Base-by-base conservation (phyloP, 2,797 vertebrate species). In the Gastrophryne carolinensis region DNA sequence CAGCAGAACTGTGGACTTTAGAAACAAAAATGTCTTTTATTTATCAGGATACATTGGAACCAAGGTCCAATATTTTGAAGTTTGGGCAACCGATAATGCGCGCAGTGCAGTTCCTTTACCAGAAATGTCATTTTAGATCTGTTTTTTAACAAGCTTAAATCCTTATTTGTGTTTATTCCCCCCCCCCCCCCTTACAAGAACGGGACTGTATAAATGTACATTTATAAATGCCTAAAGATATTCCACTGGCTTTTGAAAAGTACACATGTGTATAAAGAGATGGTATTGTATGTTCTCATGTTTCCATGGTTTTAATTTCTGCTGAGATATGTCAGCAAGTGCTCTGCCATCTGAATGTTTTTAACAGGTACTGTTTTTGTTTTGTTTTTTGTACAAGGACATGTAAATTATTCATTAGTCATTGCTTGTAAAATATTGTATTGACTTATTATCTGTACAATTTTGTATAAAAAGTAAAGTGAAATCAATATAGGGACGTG, bases 391-490 rank as follows among this genome's bases (percentile, higher is more conserved):
- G 10, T 87, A 89, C 85, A 91, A 89, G 87, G 84, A 90, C 87
- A 94, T 94, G 94, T 98, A 98, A 98, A 94, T 97, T 97, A 97
- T 97, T 97, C 95, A 98, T 94, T 98, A 97, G 94, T 95, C 94
- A 94, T 92, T 91, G 88, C 91, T 94, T 95, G 82, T 92, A 96
- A 95, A 92, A 96, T 96, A 97, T 91, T 92, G 92, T 92, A 91
- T 80, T 89, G 89, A 91, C 91, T 89, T 88, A 76, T 88, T 90
- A 92, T 94, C 93, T 95, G 93, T 97, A 95, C 95, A 90, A 97
- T 93, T 95, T 93, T 97, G 95, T 98, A 93, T 91, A 93, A 92
- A 92, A 88, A 86, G 84, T 91, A 90, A 88, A 86, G 84, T 79
- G 83, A 92, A 90, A 93, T 90, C 90, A 91, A 89, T 90, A 90